phyloP scores from a whole-genome alignment of 2,797 vertebrate species.

The Ceyx erithaca region DNA sequence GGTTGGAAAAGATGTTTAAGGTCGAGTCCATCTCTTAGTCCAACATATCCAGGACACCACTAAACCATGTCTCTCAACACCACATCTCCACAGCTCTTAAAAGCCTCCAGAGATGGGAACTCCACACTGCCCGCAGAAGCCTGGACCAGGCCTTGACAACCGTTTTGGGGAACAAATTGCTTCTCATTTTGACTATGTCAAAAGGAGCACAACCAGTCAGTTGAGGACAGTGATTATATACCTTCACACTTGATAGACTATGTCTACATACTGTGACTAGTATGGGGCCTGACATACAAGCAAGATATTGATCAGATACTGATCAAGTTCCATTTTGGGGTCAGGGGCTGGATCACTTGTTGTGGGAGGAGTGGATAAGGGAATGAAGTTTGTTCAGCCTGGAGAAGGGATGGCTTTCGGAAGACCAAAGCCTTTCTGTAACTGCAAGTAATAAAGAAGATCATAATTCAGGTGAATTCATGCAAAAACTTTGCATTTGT shows the following conservation, averaged over 20 bases:
- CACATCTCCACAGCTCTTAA: not conserved
- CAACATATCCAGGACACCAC: not conserved
- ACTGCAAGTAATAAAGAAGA: not conserved
- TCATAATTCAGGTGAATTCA: fast-evolving
- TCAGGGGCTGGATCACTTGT: not conserved
- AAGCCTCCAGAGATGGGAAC: not conserved
- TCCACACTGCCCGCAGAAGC: not conserved
- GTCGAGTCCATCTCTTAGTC: not conserved
- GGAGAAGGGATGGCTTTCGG: not conserved
- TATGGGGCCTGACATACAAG: fast-evolving
- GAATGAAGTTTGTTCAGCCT: not conserved
- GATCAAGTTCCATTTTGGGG: not conserved
- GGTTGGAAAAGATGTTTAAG: not conserved
- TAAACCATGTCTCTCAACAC: not conserved
- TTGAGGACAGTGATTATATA: fast-evolving
- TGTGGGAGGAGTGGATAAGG: not conserved
- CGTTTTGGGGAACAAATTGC: not conserved
- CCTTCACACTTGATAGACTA: not conserved
- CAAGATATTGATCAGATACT: not conserved
- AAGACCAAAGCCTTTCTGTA: fast-evolving
- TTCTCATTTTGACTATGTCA: not conserved
- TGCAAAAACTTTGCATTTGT: too few relatives aligned
- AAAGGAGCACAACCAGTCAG: not conserved
- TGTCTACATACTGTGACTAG: too few relatives aligned
- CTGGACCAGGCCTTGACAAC: not conserved